A percentile compares a stretch with the other conserved stretches of the same genome.
Evolutionary conservation across 1,140 invertebrate genomes (phyloP).

Genomic region (Heliconius hewitsoni): DNA sequence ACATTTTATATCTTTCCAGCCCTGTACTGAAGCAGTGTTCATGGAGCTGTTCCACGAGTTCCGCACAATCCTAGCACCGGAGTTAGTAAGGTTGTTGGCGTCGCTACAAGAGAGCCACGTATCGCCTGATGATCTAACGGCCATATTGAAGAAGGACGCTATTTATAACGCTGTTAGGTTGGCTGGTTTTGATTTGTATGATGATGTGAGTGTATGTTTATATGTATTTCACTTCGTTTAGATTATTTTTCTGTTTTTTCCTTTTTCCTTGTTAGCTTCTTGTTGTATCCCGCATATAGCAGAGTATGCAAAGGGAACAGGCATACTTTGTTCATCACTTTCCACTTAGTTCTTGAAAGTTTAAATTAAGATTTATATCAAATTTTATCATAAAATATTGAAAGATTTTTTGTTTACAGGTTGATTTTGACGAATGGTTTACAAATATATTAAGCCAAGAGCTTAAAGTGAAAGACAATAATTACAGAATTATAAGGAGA

Average conservation of each 20-base stretch:
- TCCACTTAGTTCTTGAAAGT: too few relatives aligned
- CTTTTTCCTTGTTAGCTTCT: neutral
- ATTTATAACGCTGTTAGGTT: constrained; percentile 96
- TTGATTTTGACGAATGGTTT: constrained; percentile 97
- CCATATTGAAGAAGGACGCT: constrained; percentile 95
- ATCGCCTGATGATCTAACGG: constrained; percentile 84
- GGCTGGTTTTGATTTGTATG: constrained; percentile 94
- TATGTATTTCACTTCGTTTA: neutral
- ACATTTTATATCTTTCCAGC: constrained; percentile 76
- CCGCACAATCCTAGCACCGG: constrained; percentile 85
- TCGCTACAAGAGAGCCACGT: constrained; percentile 58
- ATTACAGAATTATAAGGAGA: constrained; percentile 93
- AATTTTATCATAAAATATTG: too few relatives aligned
- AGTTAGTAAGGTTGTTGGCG: constrained; percentile 84
- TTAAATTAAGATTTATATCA: too few relatives aligned
- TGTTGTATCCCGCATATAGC: neutral
- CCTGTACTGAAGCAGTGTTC: constrained; percentile 93
- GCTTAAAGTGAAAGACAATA: constrained; percentile 89
- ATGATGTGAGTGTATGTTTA: constrained; percentile 85
- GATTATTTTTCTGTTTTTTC: neutral
- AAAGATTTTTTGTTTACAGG: constrained; percentile 66
- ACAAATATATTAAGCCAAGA: constrained; percentile 91
- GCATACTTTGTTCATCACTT: too few relatives aligned
- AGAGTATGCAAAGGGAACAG: neutral
- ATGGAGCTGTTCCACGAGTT: constrained; percentile 90